phyloP scores from a whole-genome alignment of 2,113 vertebrate species.

The Dicrurus megarhynchus region DNA sequence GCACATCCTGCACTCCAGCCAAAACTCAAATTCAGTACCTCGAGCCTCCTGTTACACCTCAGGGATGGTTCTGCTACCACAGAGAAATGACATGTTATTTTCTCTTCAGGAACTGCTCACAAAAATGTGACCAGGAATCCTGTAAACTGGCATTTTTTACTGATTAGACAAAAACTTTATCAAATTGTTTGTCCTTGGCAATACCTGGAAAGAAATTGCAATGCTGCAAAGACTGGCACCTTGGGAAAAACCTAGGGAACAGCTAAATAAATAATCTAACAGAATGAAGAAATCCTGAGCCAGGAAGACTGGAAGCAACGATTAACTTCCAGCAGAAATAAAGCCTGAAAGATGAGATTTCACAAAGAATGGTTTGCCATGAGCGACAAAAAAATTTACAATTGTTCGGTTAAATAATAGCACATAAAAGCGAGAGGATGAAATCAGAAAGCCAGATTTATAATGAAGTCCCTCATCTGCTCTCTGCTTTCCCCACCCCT shows the following conservation, averaged over 20 bases:
- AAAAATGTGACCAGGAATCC: not conserved
- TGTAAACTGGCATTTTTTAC: not conserved
- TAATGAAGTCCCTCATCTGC: not conserved
- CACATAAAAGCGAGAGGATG: not conserved
- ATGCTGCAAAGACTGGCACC: not conserved
- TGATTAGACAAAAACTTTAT: not conserved
- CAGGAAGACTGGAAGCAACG: not conserved
- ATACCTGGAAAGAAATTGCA: not conserved
- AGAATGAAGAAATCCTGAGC: not conserved
- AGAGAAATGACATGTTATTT: not conserved
- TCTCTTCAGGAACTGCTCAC: not conserved
- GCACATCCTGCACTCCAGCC: not conserved
- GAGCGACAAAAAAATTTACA: not conserved
- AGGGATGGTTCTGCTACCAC: not conserved
- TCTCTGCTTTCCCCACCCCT: not conserved
- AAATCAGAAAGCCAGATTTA: not conserved
- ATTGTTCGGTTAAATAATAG: not conserved
- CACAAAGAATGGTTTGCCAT: not conserved
- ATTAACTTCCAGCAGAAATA: not conserved
- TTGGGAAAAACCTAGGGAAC: not conserved
- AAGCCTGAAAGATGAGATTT: not conserved
- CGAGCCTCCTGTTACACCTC: not conserved
- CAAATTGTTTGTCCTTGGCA: not conserved
- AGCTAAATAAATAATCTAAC: not conserved
- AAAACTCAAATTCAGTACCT: not conserved